Evolutionary conservation across 1,140 invertebrate genomes (phyloP), one percentile per base, ranked within the genome.

Genomic region (Tigriopus japonicus): DNA sequence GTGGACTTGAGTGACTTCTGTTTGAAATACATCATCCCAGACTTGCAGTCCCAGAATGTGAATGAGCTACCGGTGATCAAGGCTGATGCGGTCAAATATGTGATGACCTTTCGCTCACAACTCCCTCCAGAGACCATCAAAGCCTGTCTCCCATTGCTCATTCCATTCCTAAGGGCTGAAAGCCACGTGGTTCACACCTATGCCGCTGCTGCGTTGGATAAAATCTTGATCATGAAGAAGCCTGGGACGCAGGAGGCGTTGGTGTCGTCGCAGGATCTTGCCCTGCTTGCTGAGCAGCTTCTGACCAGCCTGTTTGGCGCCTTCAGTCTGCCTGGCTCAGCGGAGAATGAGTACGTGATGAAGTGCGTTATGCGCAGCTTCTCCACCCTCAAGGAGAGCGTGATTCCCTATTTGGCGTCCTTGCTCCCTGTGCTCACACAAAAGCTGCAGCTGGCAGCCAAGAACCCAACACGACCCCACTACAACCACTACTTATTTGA

Each of bases 401-500:
- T 88, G n/a, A 74, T 95, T 64, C 85, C 86, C 21, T 85, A 81
- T 68, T 74, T 96, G 65, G 79, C 77, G 23, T 77, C 81, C 13
- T 75, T 92, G 14, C 72, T 97, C 45, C 83, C 85, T 1, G 84
- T 87, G 68, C 75, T 98, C 3, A 90, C 87, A 0, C 75, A 81
- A 62, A 91, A 92, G 71, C 72, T 98, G 2, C 72, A 80, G 6
- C 69, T 80, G 7, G 90, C 93, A n/a, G 79, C 89, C 43, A 89
- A 86, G 75, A 97, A 97, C 76, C 93, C 93, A 0, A 90, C 85
- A 66, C 87, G 89, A 66, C 93, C 94, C 0, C 86, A 95, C 71
- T 98, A 96, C 72, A 97, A 97, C 75, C 93, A 98, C 71, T 97
- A 88, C 73, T 75, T 98, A 1, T 98, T 98, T 72, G 94, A 98